Evolutionary conservation across 2,888 invertebrate species (phyloP), one percentile per base, ranked within the genome.

Genomic region (Zootermopsis nevadensis): DNA sequence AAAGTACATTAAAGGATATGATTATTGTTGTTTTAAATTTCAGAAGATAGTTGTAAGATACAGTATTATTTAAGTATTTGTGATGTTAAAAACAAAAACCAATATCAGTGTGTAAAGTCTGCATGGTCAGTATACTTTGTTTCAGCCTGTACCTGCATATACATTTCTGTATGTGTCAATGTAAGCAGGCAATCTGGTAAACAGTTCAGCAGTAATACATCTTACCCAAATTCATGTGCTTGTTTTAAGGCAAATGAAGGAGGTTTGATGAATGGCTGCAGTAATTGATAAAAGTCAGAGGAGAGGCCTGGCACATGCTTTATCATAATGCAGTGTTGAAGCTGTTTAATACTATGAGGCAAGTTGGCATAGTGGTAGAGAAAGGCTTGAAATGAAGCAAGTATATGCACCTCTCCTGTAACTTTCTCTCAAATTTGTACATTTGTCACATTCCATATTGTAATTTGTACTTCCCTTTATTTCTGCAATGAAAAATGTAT

Each of bases 361-460:
- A n/a, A n/a, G n/a, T n/a, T n/a, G n/a, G n/a, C n/a, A n/a, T n/a
- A n/a, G n/a, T n/a, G n/a, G n/a, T n/a, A n/a, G n/a, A n/a, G n/a
- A n/a, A n/a, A n/a, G n/a, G n/a, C n/a, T n/a, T n/a, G n/a, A n/a
- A n/a, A n/a, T n/a, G n/a, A n/a, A n/a, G n/a, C n/a, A n/a, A n/a
- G n/a, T n/a, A 27, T 60, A 27, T 60, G 27, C 60, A 12, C 8
- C 60, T 60, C 27, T 10, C 60, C 1, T 60, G 27, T 60, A 60
- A 60, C 60, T 60, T n/a, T 60, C 27, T 60, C 60, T 60, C 60
- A 60, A 60, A 60, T 60, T 60, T 60, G 60, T 60, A 60, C 60
- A 60, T 6, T n/a, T 60, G 60, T 60, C 60, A 60, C 60, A 60
- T 60, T 60, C 60, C 60, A 60, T 60, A 27, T 60, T 60, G 60